Evolutionary conservation across 2,113 vertebrate species (phyloP).

Genomic region (Cyrtonyx montezumae): DNA sequence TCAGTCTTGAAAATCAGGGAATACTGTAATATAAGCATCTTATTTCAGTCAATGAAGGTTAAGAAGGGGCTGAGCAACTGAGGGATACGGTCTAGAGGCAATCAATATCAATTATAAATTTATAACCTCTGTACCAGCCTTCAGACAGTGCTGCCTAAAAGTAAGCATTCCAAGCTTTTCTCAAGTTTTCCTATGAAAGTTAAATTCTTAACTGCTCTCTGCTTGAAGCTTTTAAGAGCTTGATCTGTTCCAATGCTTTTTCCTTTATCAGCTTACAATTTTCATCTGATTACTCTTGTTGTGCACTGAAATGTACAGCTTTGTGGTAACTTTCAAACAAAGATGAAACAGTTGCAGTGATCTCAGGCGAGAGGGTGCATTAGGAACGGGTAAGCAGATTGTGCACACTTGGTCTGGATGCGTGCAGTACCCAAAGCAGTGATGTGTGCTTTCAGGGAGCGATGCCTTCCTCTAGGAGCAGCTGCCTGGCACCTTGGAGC

Average conservation of each 20-base stretch:
- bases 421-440: too few relatives aligned
- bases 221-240: background rate
- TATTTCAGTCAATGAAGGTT: constrained; percentile 81
- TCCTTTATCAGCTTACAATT: background rate
- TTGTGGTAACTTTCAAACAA: background rate
- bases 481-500: background rate
- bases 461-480: background rate
- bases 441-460: background rate
- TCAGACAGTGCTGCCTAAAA: constrained; percentile 58
- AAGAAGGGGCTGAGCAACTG: constrained; percentile 76
- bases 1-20: constrained; percentile 76
- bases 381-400: background rate
- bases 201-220: background rate
- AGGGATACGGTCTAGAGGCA: constrained; percentile 77
- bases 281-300: background rate
- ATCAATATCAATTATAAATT: constrained; percentile 94
- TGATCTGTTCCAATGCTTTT: background rate
- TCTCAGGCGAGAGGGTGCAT: rapidly evolving
- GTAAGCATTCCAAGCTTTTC: constrained; percentile 17
- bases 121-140: constrained; percentile 84
- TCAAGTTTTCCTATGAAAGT: background rate
- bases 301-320: background rate
- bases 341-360: background rate
- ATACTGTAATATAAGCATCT: constrained; percentile 68
- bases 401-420: background rate